phyloP scores from a whole-genome alignment of 2,888 invertebrate genomes.

The Seira ritae region DNA sequence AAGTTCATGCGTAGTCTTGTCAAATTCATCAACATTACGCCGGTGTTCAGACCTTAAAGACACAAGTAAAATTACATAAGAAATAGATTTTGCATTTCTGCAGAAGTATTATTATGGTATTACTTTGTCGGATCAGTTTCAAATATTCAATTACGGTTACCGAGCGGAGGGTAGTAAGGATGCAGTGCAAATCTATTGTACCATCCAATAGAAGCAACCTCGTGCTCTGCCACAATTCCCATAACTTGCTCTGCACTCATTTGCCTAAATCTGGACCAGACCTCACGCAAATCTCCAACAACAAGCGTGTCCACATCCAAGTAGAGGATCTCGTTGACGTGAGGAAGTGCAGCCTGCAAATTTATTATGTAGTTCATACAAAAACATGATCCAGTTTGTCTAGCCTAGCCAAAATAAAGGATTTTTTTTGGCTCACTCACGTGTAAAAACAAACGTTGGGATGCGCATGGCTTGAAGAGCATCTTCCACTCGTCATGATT shows the following conservation, averaged over 20 bases:
- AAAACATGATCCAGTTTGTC: conserved; percentile 1
- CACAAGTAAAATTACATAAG: conserved; percentile 22
- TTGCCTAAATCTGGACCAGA: conserved; percentile 88
- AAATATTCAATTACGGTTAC: too few relatives aligned
- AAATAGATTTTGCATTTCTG: too few relatives aligned
- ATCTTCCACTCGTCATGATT: conserved; percentile 88
- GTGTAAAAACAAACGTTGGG: conserved; percentile 94
- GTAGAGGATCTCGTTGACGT: conserved; percentile 91
- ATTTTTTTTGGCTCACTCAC: conserved; percentile 80
- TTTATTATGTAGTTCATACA: conserved; percentile 61
- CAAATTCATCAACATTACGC: conserved; percentile 98
- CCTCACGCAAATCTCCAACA: conserved; percentile 86
- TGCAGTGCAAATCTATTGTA: conserved; percentile 96
- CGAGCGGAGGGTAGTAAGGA: conserved; percentile 92
- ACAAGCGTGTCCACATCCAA: conserved; percentile 95
- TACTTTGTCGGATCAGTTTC: conserved; percentile 47
- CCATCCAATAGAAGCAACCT: conserved; percentile 95
- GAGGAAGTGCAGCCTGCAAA: conserved; percentile 84
- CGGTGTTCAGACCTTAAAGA: conserved; percentile 90
- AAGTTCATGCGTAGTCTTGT: conserved; percentile 86
- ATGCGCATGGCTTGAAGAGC: conserved; percentile 95
- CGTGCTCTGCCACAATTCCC: conserved; percentile 91
- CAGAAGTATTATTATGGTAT: too few relatives aligned
- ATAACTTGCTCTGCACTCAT: conserved; percentile 93
- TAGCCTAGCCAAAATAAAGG: too few relatives aligned